Evolutionary conservation across 2,113 vertebrate genomes (phyloP).

Genomic region (Blennius ocellaris): DNA sequence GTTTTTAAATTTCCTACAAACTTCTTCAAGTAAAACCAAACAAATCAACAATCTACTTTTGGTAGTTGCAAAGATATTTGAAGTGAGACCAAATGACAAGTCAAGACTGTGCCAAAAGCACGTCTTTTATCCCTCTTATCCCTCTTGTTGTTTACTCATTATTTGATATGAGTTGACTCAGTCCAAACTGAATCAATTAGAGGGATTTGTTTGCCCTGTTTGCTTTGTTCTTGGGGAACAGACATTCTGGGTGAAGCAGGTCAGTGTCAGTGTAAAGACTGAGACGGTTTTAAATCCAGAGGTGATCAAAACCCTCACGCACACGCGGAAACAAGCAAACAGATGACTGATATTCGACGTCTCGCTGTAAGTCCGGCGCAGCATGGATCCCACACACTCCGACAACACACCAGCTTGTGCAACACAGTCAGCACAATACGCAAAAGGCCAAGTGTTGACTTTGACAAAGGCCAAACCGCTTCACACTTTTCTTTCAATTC

Average conservation of each 20-base stretch:
- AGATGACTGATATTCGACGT: slow-evolving; percentile 53
- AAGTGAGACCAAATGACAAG: slow-evolving; percentile 9
- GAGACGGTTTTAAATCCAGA: slow-evolving; percentile 52
- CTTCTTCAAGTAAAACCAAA: background rate
- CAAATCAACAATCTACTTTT: no score
- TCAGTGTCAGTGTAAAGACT: slow-evolving; percentile 47
- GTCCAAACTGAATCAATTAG: slow-evolving; percentile 64
- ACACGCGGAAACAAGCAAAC: slow-evolving; percentile 52
- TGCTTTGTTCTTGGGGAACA: slow-evolving; percentile 43
- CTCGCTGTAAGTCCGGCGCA: slow-evolving; percentile 54
- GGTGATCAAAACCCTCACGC: slow-evolving; percentile 61
- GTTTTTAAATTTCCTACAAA: background rate
- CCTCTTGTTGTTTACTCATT: slow-evolving; percentile 50
- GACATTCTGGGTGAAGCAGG: slow-evolving; percentile 52
- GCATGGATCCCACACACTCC: slow-evolving; percentile 42
- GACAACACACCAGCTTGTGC: slow-evolving; percentile 56
- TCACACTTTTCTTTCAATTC: slow-evolving; percentile 38
- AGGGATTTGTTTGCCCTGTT: slow-evolving; percentile 54
- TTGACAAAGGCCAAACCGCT: slow-evolving; percentile 80
- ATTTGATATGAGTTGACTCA: slow-evolving; percentile 60
- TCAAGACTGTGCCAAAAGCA: slow-evolving; percentile 17
- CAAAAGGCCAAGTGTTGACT: slow-evolving; percentile 80
- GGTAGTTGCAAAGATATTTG: no score
- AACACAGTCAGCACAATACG: slow-evolving; percentile 55
- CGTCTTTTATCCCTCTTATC: slow-evolving; percentile 24